Conservation (phyloP, 2,888 invertebrate species). For the Catocala sponsa region DNA sequence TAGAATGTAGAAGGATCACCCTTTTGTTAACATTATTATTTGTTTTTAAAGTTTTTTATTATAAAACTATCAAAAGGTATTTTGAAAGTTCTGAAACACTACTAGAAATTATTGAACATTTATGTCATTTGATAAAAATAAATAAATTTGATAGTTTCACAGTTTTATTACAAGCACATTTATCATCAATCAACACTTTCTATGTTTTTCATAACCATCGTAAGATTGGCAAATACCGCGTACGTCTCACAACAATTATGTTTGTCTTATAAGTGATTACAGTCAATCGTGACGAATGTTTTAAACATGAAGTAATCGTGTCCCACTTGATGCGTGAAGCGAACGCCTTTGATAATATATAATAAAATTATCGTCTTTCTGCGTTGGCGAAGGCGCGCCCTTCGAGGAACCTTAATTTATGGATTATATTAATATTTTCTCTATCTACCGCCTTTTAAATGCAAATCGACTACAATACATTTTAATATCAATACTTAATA, state of each 20-base stretch:
- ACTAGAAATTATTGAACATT: no score
- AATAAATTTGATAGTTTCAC: no score
- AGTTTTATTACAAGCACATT: no score
- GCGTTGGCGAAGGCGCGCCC: neutral
- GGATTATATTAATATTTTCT: constrained; percentile 31
- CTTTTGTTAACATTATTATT: no score
- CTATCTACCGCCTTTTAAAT: constrained; percentile 20
- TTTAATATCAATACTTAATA: constrained; percentile 11
- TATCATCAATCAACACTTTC: no score
- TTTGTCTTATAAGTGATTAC: neutral
- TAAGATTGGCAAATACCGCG: neutral
- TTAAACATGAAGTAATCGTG: constrained; percentile 24
- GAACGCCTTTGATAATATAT: constrained; percentile 26
- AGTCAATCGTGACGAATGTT: constrained; percentile 24
- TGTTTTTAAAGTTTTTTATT: no score
- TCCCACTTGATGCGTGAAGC: constrained; percentile 28
- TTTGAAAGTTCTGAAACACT: no score
- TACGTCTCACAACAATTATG: constrained; percentile 15
- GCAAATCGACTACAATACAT: constrained; percentile 19
- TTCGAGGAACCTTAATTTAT: constrained; percentile 36
- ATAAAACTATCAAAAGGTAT: no score
- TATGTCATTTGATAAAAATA: no score
- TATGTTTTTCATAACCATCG: no score
- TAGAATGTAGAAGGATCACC: no score
- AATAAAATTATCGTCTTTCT: constrained; percentile 18